Conservation (phyloP, 2,113 vertebrate species). For the Ceyx margarethae region DNA sequence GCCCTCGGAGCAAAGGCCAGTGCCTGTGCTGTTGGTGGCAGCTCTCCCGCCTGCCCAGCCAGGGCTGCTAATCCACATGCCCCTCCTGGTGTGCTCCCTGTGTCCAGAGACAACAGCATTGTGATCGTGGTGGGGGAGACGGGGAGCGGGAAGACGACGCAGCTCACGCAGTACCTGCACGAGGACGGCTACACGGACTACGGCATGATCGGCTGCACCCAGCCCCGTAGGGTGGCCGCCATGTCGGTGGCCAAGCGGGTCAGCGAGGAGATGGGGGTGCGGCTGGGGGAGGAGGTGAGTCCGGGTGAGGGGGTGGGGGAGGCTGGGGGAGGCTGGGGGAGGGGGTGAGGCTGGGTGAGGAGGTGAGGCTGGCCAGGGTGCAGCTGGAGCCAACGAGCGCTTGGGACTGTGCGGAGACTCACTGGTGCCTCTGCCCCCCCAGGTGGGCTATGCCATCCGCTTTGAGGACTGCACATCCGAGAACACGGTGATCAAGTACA, state of each 20-base stretch:
- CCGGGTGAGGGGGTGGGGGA: conserved; percentile 77
- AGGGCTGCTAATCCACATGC: not conserved
- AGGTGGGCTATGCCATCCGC: conserved; percentile 98
- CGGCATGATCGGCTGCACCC: conserved; percentile 96
- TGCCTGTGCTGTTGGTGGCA: not conserved
- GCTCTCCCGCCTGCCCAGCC: not conserved
- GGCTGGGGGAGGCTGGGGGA: conserved; percentile 80
- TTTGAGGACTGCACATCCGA: conserved; percentile 98
- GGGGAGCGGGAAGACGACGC: conserved; percentile 96
- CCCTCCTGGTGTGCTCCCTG: not conserved
- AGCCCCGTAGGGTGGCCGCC: conserved; percentile 94
- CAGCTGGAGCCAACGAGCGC: not conserved
- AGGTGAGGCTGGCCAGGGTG: conserved; percentile 77
- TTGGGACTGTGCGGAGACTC: not conserved
- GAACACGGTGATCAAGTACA: conserved; percentile 96
- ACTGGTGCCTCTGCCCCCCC: not conserved
- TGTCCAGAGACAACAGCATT: conserved; percentile 93
- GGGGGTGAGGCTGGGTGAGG: conserved; percentile 88
- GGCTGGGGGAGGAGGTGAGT: conserved; percentile 93
- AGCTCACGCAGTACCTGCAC: conserved; percentile 96
- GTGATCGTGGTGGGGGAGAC: conserved; percentile 99
- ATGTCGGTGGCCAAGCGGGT: conserved; percentile 99
- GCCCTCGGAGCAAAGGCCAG: not conserved
- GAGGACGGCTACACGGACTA: conserved; percentile 97
- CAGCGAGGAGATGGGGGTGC: conserved; percentile 93